Evolutionary conservation across 2,888 invertebrate genomes (phyloP), one percentile per base, ranked within the genome.

Genomic region (Polydrusus pterygomalis): DNA sequence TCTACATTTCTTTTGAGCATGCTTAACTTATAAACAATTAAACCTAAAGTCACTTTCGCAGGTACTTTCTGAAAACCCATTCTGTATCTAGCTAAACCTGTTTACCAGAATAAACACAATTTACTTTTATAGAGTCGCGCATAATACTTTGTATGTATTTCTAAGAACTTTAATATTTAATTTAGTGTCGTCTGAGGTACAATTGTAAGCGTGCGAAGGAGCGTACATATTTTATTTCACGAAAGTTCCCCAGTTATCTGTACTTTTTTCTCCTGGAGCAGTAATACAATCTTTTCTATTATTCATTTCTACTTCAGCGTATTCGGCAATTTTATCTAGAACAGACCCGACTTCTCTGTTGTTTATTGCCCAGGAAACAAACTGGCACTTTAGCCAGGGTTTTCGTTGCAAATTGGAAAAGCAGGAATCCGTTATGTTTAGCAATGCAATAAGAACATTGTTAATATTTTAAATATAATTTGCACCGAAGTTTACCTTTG

Each of bases 221-320:
- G 77, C 79, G 78, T 83, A 79, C 81, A 83, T 83, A 82, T 83
- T 83, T 82, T 81, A 83, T 81, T 78, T 77, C 77, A 69, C 77
- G 30, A 63, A 74, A 65, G 62, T 74, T 60, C 62, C 62, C 25
- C 62, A 62, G 79, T 81, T 79, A 78, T 79, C 76, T 79, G 80
- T 80, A 81, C 78, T 80, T 82, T 81, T 82, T 83, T 79, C 81
- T 81, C 84, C 82, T 83, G 81, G 82, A 82, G 79, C 82, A 83
- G 82, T 84, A 84, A 84, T 85, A 82, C 84, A 84, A 85, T 84
- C 85, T 84, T 81, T 82, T 83, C 79, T 81, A 83, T 82, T 82
- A 83, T 83, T 82, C 81, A 83, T 81, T 79, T 77, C 69, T 63
- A 60, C 64, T 68, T 74, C 69, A 69, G 78, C 72, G 78, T 77